phyloP scores from a whole-genome alignment of 1,140 invertebrate species.

The Antheraea pernyi region DNA sequence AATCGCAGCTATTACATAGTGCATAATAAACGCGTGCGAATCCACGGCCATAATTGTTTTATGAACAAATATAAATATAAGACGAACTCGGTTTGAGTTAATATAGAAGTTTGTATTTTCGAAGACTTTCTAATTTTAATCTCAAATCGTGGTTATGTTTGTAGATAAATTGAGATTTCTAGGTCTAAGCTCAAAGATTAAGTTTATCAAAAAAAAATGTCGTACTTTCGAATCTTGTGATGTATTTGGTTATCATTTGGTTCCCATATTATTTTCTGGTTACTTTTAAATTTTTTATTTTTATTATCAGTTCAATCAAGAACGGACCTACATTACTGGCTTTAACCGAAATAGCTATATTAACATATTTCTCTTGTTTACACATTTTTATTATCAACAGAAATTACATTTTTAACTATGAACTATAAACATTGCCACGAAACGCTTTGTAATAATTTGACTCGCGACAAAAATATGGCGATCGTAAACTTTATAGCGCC shows the following conservation, averaged over 20 bases:
- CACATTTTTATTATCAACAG: not conserved
- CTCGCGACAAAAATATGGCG: slow-evolving; percentile 1
- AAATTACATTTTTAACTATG: not conserved
- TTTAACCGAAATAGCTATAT: not conserved
- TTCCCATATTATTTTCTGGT: not conserved
- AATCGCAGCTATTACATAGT: no score
- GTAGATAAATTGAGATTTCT: no score
- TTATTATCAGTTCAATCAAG: not conserved
- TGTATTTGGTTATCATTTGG: not conserved
- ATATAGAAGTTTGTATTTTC: no score
- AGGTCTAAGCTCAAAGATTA: no score
- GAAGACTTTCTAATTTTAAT: no score
- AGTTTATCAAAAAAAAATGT: no score
- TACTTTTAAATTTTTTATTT: not conserved
- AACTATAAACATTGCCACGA: slow-evolving; percentile 1
- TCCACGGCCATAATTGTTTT: no score
- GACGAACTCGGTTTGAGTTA: no score
- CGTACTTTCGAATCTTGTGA: not conserved
- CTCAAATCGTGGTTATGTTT: no score
- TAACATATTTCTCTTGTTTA: not conserved
- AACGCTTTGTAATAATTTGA: slow-evolving; percentile 1
- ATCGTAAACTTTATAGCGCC: slow-evolving; percentile 12
- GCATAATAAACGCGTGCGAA: no score
- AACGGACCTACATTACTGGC: not conserved
- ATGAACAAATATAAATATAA: no score